A percentile compares a stretch with the other conserved stretches of the same genome.
These are phyloP conservation scores for Sturnus vulgaris DNA, from an alignment of 2,113 vertebrate genomes.

Conservation along the genomic window DNA sequence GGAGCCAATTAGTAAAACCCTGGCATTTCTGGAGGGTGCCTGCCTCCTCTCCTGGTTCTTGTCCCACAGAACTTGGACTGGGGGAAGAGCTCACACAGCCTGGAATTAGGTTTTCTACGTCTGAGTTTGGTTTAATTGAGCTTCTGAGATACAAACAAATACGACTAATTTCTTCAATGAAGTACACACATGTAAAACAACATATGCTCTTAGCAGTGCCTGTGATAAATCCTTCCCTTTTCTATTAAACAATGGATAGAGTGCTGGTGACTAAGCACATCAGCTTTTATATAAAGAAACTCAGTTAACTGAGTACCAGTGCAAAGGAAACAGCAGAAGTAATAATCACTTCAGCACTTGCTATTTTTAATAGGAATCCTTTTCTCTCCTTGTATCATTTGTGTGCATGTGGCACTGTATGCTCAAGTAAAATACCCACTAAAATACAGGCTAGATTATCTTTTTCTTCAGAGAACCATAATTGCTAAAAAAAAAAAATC, in stretches of 20 bases:
- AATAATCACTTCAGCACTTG: conserved; percentile 14
- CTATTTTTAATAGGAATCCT: conserved; percentile 33
- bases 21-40: not conserved
- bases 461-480: conserved; percentile 26
- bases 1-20: not conserved
- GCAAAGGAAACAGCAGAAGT: not conserved
- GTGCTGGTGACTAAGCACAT: not conserved
- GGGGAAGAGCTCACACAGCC: not conserved
- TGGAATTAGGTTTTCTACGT: not conserved
- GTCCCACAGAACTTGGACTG: not conserved
- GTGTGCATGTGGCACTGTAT: not conserved
- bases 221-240: not conserved
- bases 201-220: not conserved
- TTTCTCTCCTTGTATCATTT: conserved; percentile 13
- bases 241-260: not conserved
- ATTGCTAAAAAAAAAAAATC: not conserved
- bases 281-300: not conserved
- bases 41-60: not conserved
- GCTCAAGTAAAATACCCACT: conserved; percentile 9
- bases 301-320: not conserved
- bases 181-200: not conserved
- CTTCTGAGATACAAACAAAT: not conserved
- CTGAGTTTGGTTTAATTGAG: not conserved
- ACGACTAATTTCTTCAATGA: not conserved
- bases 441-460: conserved; percentile 35